Base-by-base conservation (phyloP, 2,888 invertebrate genomes). In the Uloborus plumipes region DNA sequence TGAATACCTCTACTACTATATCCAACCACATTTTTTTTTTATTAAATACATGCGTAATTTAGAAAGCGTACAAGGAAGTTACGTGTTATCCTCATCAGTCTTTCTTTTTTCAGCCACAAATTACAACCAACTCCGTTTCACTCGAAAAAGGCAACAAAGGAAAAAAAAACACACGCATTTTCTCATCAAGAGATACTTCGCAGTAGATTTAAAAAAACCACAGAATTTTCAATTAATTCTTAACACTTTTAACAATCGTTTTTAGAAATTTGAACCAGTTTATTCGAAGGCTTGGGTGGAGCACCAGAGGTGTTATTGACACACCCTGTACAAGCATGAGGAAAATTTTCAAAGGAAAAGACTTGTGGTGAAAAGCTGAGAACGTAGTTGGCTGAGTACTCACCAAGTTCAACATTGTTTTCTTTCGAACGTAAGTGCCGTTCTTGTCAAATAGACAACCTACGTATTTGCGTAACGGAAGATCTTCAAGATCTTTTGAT, bases 241-340 rank as follows among this genome's bases (percentile, higher is more conserved):
- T 39, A 67, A 59, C 55, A 59, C 51, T 22, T 16, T 7, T 50
- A 20, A 26, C 59, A 59, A 15, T 59, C 62, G 22, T 58, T 58
- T 18, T 16, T 31, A 20, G 31, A 69, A 20, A 53, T 65, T 78
- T 58, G 64, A 78, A 78, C 78, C 65, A 78, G 78, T 78, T 78
- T 59, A n/a, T 26, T 49, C 59, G 78, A 78, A 78, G 78, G 78
- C 71, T 78, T 50, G 65, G 71, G 78, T 47, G 78, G 53, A 58
- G 71, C 50, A 18, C 50, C n/a, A 18, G 39, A 39, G 39, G 39
- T 65, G 71, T 71, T 71, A 58, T 59, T 71, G 78, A 78, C 78
- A 78, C 78, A 72, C 78, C 78, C 78, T 20, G 11, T 26, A 18
- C 13, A 31, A 50, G 51, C 26, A 26, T 55, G 55, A 53, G 39